Evolutionary conservation across 2,888 invertebrate genomes (phyloP).

Genomic region (Eristalinus aeneus): DNA sequence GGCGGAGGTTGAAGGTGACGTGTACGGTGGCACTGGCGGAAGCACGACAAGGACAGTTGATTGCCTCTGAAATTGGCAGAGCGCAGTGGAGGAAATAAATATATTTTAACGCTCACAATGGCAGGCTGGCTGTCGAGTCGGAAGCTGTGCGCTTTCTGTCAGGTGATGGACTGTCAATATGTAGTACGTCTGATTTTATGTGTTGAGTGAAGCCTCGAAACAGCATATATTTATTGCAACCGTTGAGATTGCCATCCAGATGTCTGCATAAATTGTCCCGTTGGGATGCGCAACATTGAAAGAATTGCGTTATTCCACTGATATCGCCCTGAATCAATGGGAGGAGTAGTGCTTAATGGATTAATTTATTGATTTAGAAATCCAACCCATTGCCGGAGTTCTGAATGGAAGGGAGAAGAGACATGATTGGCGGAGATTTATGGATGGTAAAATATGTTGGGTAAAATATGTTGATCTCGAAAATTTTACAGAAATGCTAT

Average conservation of each 20-base stretch:
- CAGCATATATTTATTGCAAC: background rate
- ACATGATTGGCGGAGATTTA: too few relatives aligned
- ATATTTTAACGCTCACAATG: constrained; percentile 43
- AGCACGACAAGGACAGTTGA: constrained; percentile 55
- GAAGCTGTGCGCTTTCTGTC: background rate
- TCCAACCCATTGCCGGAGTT: too few relatives aligned
- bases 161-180: background rate
- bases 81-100: constrained; percentile 9
- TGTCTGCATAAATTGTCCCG: background rate
- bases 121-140: background rate
- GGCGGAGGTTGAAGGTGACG: background rate
- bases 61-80: constrained; percentile 25
- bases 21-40: constrained; percentile 23
- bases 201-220: background rate
- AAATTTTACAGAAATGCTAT: too few relatives aligned
- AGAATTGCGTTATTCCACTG: background rate
- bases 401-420: too few relatives aligned
- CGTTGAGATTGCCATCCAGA: background rate
- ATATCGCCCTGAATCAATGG: background rate
- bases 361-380: too few relatives aligned
- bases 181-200: background rate
- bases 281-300: background rate
- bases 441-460: too few relatives aligned
- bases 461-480: too few relatives aligned
- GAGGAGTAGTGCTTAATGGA: background rate